Base-by-base conservation (phyloP, 2,797 vertebrate genomes). In the Myoxocephalus aenaeus region DNA sequence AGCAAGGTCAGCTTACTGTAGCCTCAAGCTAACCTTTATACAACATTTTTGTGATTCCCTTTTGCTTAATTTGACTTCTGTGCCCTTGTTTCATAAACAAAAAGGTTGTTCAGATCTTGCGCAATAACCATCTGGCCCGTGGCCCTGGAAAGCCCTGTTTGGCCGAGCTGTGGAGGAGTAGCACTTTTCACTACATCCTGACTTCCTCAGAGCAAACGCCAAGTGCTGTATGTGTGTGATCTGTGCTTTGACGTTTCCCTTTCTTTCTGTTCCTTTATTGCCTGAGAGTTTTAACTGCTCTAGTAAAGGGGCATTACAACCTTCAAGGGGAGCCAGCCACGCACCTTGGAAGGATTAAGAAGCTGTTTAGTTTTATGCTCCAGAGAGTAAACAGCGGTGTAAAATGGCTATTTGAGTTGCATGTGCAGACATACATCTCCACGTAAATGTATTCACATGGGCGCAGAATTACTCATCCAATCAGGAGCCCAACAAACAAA, bases 301-400 rank as follows among this genome's bases (percentile, higher is more conserved):
- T 90, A 92, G 91, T 95, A 95, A 95, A 95, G 77, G 86, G 83
- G 92, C 72, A 88, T 93, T 90, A 88, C 87, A 82, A 89, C 90
- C 91, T 91, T 90, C 85, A 87, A 88, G 87, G 87, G 88, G 79
- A 89, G 91, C 93, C 92, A 90, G 90, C 86, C 87, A 90, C 70
- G 84, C 94, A 95, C 90, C 89, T 93, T 94, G 94, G 86, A 95
- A 91, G 90, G 89, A 95, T 95, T 95, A 95, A 90, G 86, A 85
- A 80, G 91, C 87, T 72, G 65, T 88, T 93, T 90, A 87, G 77
- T 93, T 92, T 89, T 87, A 89, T 89, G 83, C 90, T 92, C 65
- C 79, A 79, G 36, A 70, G 88, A 87, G 77, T 88, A 94, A 93
- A 92, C 80, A 77, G 83, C 81, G 58, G 91, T 80, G 84, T 92